Percentiles rank a stretch among this genome's conserved stretches.
Evolutionary conservation across 2,797 vertebrate genomes (phyloP).

Genomic region (Poeciliopsis paucimaculata): DNA sequence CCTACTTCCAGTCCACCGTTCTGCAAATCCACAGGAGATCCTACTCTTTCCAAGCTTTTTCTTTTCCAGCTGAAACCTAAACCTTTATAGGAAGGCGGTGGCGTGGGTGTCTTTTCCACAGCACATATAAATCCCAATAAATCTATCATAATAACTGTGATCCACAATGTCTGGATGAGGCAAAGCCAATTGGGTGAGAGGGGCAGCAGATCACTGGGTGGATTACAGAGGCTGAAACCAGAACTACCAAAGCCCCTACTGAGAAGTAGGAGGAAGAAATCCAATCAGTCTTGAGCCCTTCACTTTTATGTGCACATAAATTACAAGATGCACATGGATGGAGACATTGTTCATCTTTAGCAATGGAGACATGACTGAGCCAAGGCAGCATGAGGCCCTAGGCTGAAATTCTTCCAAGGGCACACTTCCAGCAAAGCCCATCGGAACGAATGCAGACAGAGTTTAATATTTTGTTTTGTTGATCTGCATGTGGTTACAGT

Average conservation of each 20-base stretch:
- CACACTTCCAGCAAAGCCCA: not conserved
- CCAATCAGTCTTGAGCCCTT: slow-evolving; percentile 76
- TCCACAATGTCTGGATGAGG: slow-evolving; percentile 71
- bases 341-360: slow-evolving; percentile 55
- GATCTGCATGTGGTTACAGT: not conserved
- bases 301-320: slow-evolving; percentile 55
- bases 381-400: not conserved
- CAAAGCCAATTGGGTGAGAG: slow-evolving; percentile 59
- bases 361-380: not conserved
- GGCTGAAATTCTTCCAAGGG: not conserved
- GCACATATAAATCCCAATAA: slow-evolving; percentile 75
- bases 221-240: slow-evolving; percentile 77
- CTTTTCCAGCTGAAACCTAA: slow-evolving; percentile 63
- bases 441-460: not conserved
- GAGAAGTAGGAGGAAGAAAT: slow-evolving; percentile 75
- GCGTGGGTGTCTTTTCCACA: slow-evolving; percentile 56
- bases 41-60: slow-evolving; percentile 40
- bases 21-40: not conserved
- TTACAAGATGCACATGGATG: slow-evolving; percentile 26
- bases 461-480: not conserved
- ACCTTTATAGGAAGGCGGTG: slow-evolving; percentile 60
- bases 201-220: slow-evolving; percentile 77
- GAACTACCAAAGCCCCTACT: slow-evolving; percentile 72
- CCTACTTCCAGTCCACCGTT: slow-evolving; percentile 27
- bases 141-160: slow-evolving; percentile 79